Evolutionary conservation across 2,113 vertebrate genomes (phyloP).

Genomic region (Onychostruthus taczanowskii): DNA sequence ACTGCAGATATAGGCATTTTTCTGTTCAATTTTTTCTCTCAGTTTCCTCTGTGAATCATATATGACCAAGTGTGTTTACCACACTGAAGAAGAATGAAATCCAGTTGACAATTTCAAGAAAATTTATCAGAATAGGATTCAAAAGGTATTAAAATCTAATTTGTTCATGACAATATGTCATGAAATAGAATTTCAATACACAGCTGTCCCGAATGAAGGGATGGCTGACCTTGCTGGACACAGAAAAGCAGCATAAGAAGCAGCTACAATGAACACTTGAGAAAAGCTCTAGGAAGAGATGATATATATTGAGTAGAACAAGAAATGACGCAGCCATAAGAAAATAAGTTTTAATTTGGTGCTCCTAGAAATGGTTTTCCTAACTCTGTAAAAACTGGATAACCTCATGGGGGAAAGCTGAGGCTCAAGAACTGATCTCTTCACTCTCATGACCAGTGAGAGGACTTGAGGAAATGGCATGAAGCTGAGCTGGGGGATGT

Average conservation of each 20-base stretch:
- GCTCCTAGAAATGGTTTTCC: background rate
- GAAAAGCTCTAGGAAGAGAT: background rate
- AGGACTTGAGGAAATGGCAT: background rate
- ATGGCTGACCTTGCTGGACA: background rate
- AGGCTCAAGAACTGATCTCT: accelerated
- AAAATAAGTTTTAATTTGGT: background rate
- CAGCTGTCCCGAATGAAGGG: background rate
- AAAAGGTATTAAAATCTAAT: background rate
- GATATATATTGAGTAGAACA: background rate
- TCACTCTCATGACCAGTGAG: background rate
- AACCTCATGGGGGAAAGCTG: background rate
- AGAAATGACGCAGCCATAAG: background rate
- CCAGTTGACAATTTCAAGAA: background rate
- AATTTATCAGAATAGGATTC: background rate
- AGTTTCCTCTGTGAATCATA: background rate
- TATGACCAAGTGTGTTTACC: background rate
- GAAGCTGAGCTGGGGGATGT: background rate
- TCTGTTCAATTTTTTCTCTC: background rate
- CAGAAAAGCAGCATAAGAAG: background rate
- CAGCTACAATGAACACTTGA: background rate
- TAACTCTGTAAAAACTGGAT: background rate
- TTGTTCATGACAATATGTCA: background rate
- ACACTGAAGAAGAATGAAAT: background rate
- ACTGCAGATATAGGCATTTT: background rate
- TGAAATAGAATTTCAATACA: background rate